A percentile compares a stretch with the other conserved stretches of the same genome.
phyloP scores from a whole-genome alignment of 2,797 vertebrate genomes.

The Astyanax mexicanus region DNA sequence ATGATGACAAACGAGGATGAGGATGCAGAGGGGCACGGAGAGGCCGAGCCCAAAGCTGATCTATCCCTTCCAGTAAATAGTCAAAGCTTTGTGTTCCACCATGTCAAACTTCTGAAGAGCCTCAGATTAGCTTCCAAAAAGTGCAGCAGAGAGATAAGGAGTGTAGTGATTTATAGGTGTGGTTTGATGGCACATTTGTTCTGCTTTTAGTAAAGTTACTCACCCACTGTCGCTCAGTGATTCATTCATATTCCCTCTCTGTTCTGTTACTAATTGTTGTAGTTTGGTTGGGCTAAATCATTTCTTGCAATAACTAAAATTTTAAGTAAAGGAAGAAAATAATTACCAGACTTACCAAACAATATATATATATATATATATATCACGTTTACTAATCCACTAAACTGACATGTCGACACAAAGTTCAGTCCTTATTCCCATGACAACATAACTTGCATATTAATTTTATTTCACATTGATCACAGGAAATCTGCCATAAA shows the following conservation, averaged over 20 bases:
- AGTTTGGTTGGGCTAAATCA: constrained; percentile 6
- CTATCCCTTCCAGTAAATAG: constrained; percentile 57
- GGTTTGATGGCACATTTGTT: constrained; percentile 22
- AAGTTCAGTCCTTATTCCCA: too few species aligned
- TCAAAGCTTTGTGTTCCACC: constrained; percentile 46
- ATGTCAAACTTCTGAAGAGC: constrained; percentile 39
- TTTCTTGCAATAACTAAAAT: too few species aligned
- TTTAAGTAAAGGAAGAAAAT: too few species aligned
- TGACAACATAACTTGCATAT: too few species aligned
- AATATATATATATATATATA: too few species aligned
- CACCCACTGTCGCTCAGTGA: constrained; percentile 11
- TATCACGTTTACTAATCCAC: too few species aligned
- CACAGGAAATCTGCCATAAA: too few species aligned
- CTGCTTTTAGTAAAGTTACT: constrained; percentile 4
- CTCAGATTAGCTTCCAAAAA: constrained; percentile 38
- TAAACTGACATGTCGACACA: too few species aligned
- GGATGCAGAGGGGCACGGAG: constrained; percentile 38
- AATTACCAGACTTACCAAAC: too few species aligned
- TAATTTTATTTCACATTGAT: too few species aligned
- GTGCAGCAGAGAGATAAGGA: constrained; percentile 43
- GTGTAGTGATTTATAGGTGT: constrained; percentile 34
- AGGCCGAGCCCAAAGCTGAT: constrained; percentile 38
- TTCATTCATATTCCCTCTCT: constrained; percentile 27
- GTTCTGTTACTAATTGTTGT: constrained; percentile 26
- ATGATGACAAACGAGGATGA: constrained; percentile 60